Base-by-base conservation (phyloP, 2,113 vertebrate species). In the Spheniscus mendiculus region DNA sequence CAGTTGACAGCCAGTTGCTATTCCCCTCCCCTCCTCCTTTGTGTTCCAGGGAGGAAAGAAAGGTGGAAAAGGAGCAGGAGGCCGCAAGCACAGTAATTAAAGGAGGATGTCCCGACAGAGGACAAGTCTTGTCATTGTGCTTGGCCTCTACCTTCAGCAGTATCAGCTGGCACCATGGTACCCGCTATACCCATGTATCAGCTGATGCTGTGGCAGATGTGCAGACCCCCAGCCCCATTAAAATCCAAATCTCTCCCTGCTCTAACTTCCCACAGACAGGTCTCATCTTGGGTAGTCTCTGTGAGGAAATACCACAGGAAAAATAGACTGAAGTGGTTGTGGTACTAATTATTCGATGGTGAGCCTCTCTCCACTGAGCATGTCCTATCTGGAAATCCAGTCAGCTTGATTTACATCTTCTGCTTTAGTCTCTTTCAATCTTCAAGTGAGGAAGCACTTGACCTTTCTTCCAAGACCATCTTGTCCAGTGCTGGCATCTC, bases 171-270 rank as follows among this genome's bases (percentile, higher is more conserved):
- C 23, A 27, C 47, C 18, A 1, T 9, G 34, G 76, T 49, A 44
- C 42, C 23, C 8, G 0, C 50, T 71, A 15, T 38, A 34, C 30
- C 20, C 9, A 0, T 5, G 8, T 4, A 61, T 16, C 12, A 9
- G 36, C 56, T 52, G 32, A 36, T 87, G 45, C 40, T 45, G 40
- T 52, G 52, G 30, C 62, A 83, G 78, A 76, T n/a, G 34, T 52
- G 36, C 50, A 56, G 21, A 25, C 16, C 34, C 15, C 12, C 52
- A 67, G 58, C 27, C 65, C 34, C 44, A 25, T 25, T 87, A 55
- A 87, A 79, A 74, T 36, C 40, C 38, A 59, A 13, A n/a, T 44
- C 15, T 69, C 15, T 61, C 63, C 25, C 34, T 77, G 47, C 29
- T 80, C 6, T 19, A 19, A 38, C 49, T 79, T 73, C 80, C 30